Percentiles rank a stretch among this genome's conserved stretches.
phyloP scores from a whole-genome alignment of 2,888 invertebrate genomes.

The Augochlorella aurata region DNA sequence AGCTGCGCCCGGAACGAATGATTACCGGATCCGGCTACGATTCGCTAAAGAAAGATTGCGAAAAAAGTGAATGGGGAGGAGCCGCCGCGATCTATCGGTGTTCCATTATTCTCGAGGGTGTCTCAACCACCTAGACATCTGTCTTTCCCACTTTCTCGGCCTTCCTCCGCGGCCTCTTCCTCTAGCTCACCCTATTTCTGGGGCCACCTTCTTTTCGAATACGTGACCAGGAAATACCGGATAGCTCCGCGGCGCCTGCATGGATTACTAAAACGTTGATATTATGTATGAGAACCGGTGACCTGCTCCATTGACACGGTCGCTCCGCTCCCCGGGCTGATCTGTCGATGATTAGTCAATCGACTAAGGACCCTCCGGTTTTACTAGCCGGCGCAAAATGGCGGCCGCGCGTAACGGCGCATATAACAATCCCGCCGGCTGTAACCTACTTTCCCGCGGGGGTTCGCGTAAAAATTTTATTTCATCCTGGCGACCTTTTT shows the following conservation, averaged over 20 bases:
- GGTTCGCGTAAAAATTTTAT: slow-evolving; percentile 5
- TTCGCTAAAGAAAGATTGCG: slow-evolving; percentile 57
- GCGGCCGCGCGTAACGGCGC: background rate
- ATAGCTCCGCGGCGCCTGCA: background rate
- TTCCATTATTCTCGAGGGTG: slow-evolving; percentile 64
- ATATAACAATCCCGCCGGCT: background rate
- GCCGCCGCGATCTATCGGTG: slow-evolving; percentile 61
- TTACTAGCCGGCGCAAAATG: background rate
- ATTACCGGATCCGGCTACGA: slow-evolving; percentile 62
- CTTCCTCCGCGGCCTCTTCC: background rate
- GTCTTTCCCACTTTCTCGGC: slow-evolving; percentile 2
- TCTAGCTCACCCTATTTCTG: background rate
- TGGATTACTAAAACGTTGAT: slow-evolving; percentile 33
- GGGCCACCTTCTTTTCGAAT: slow-evolving; percentile 29
- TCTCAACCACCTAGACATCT: slow-evolving; percentile 42
- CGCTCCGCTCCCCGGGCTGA: background rate
- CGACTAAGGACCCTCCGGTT: background rate
- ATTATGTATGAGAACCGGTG: slow-evolving; percentile 14
- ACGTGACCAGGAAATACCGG: slow-evolving; percentile 55
- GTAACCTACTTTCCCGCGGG: background rate
- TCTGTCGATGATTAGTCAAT: slow-evolving; percentile 7
- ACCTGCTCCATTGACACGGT: slow-evolving; percentile 4
- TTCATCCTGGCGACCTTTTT: background rate
- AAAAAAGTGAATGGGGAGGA: slow-evolving; percentile 51
- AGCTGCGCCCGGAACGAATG: slow-evolving; percentile 64